Conservation (phyloP, 1,140 invertebrate genomes). For the Battus philenor region DNA sequence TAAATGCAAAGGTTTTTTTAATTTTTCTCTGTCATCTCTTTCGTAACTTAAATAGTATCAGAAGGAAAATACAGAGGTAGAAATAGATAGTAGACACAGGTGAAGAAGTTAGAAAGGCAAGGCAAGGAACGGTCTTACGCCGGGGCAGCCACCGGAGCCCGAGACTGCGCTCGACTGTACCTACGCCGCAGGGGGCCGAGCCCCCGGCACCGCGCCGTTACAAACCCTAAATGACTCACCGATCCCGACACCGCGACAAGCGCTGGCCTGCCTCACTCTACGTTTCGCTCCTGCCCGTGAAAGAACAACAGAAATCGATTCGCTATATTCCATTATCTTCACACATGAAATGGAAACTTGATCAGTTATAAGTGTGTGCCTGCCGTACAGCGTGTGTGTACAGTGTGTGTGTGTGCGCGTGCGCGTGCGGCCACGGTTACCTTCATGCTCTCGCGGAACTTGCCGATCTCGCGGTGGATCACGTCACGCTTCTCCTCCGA, state of each 20-base stretch:
- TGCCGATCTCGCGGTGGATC: conserved; percentile 96
- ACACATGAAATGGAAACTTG: not conserved
- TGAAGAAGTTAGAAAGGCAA: not conserved
- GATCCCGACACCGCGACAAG: not conserved
- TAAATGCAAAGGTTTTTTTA: no score
- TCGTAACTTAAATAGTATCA: no score
- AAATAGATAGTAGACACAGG: no score
- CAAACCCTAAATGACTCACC: conserved; percentile 3
- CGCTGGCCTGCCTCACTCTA: not conserved
- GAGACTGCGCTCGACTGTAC: not conserved
- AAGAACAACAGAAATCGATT: conserved; percentile 8
- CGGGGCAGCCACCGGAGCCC: no score
- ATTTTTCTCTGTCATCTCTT: no score
- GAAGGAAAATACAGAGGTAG: no score
- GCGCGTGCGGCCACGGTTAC: conserved; percentile 74
- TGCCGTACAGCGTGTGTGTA: not conserved
- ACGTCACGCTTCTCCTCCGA: conserved; percentile 98
- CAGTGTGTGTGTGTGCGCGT: not conserved
- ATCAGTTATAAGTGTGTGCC: no score
- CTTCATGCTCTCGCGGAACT: conserved; percentile 98
- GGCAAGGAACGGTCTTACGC: not conserved
- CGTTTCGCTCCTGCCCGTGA: conserved; percentile 9
- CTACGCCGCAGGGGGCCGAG: not conserved
- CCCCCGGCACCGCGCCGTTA: not conserved
- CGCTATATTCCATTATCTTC: not conserved